A percentile compares a stretch with the other conserved stretches of the same genome.
phyloP scores from a whole-genome alignment of 2,888 invertebrate genomes.

The Xestia rhomboidea region DNA sequence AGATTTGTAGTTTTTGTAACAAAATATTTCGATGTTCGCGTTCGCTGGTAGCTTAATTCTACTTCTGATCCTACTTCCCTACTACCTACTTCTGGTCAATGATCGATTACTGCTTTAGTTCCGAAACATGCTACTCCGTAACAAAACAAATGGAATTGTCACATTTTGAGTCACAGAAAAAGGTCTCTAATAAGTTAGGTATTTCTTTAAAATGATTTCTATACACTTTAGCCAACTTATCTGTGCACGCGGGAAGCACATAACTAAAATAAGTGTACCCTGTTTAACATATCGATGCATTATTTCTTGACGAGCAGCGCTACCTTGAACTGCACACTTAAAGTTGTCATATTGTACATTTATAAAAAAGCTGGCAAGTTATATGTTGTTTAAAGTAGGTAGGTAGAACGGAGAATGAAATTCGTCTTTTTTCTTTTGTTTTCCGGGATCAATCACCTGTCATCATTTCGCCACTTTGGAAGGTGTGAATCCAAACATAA shows the following conservation, averaged over 20 bases:
- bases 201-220: not conserved
- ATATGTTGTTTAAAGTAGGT: not conserved
- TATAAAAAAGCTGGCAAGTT: not conserved
- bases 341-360: too few species aligned
- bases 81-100: not conserved
- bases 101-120: not conserved
- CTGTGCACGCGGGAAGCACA: too few species aligned
- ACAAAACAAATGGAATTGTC: not conserved
- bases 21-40: not conserved
- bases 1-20: not conserved
- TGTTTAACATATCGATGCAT: too few species aligned
- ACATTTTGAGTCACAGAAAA: not conserved
- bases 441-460: conserved; percentile 25
- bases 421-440: not conserved
- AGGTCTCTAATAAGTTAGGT: not conserved
- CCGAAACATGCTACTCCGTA: not conserved
- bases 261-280: too few species aligned
- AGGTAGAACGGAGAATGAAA: not conserved
- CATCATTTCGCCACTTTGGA: not conserved
- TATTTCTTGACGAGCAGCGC: too few species aligned
- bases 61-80: not conserved
- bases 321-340: too few species aligned
- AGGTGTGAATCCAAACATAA: conserved; percentile 7
- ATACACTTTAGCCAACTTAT: too few species aligned
- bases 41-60: not conserved